Evolutionary conservation across 2,888 invertebrate species (phyloP).

Genomic region (Slavum lentiscoides): DNA sequence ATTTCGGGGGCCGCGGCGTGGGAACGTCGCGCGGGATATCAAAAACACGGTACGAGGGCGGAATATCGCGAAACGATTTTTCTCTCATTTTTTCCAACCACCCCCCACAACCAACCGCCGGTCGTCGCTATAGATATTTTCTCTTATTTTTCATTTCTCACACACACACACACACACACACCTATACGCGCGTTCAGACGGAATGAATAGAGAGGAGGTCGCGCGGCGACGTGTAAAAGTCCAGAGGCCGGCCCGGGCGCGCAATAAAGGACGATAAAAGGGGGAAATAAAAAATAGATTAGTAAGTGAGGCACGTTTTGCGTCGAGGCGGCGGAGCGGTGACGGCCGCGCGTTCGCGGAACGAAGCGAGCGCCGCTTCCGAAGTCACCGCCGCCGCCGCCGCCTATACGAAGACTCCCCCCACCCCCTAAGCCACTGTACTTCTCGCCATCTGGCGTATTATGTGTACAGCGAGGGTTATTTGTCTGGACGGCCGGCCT

Average conservation of each 20-base stretch:
- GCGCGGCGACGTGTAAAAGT: conserved; percentile 44
- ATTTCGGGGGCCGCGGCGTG: too few relatives aligned
- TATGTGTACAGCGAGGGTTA: not conserved
- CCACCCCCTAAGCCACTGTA: conserved; percentile 38
- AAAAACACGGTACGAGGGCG: conserved; percentile 10
- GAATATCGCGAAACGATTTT: conserved; percentile 49
- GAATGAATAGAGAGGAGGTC: not conserved
- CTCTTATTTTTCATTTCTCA: conserved; percentile 24
- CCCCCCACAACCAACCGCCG: too few relatives aligned
- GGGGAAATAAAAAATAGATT: conserved; percentile 53
- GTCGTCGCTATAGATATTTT: too few relatives aligned
- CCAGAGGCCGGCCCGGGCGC: conserved; percentile 40
- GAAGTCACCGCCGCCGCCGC: not conserved
- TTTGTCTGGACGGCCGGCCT: not conserved
- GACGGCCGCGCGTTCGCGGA: not conserved
- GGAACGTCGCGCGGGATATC: too few relatives aligned
- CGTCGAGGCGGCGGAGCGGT: conserved; percentile 11
- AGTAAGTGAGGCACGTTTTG: conserved; percentile 52
- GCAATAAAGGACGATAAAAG: conserved; percentile 52
- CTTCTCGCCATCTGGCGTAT: conserved; percentile 48
- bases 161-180: too few relatives aligned
- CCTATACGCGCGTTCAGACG: conserved; percentile 32
- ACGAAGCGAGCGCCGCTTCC: conserved; percentile 1
- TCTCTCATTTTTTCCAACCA: not conserved
- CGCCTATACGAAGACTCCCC: not conserved